These are phyloP conservation scores for Sisor rabdophorus DNA, from an alignment of 2,113 vertebrate species.

Conservation along the genomic window DNA sequence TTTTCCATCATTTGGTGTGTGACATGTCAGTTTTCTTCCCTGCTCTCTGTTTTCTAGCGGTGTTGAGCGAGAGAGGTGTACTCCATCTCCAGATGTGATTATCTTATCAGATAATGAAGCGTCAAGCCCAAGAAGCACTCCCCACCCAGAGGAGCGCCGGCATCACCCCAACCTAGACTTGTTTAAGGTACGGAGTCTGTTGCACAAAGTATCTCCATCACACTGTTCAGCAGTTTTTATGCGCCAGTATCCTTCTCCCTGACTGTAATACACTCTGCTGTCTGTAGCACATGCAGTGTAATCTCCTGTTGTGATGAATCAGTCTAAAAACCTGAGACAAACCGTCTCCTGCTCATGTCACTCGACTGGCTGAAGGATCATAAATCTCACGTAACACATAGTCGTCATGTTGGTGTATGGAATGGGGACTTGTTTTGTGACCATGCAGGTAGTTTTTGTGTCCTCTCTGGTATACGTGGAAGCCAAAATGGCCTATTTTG, in stretches of 20 bases:
- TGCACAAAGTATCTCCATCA: not conserved
- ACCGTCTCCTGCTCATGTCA: not conserved
- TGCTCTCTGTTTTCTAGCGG: conserved; percentile 72
- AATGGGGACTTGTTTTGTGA: not conserved
- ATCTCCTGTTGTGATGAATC: not conserved
- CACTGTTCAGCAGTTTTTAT: not conserved
- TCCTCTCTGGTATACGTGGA: not conserved
- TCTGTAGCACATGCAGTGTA: not conserved
- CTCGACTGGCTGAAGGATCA: not conserved
- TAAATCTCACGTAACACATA: not conserved
- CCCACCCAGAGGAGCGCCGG: conserved; percentile 82
- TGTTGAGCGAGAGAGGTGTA: conserved; percentile 78
- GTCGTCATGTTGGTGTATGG: not conserved
- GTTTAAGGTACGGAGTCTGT: conserved; percentile 80
- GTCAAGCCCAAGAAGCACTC: conserved; percentile 87
- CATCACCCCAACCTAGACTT: conserved; percentile 89
- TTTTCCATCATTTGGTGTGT: conserved; percentile 11
- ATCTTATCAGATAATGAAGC: conserved; percentile 96
- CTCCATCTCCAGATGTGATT: conserved; percentile 91
- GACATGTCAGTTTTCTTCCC: too few species aligned
- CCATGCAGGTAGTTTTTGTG: not conserved
- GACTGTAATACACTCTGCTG: not conserved
- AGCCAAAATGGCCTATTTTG: not conserved
- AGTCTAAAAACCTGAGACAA: not conserved
- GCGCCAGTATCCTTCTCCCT: not conserved